Percentiles rank a stretch among this genome's conserved stretches.
phyloP scores from a whole-genome alignment of 2,113 vertebrate species.

The Camelus dromedarius region DNA sequence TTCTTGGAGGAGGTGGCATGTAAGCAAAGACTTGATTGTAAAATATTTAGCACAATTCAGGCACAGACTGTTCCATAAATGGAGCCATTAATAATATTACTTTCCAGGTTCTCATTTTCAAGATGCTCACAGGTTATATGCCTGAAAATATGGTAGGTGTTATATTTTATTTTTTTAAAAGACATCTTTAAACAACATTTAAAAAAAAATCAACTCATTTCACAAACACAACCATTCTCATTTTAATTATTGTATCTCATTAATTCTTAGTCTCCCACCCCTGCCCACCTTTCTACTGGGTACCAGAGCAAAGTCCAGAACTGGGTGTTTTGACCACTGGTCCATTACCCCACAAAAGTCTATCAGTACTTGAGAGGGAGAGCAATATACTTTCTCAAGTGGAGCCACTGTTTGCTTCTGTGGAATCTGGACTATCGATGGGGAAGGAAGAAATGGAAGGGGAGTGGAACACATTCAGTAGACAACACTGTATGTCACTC shows the following conservation, averaged over 20 bases:
- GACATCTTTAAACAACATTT: background rate
- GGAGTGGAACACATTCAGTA: background rate
- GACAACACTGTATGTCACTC: background rate
- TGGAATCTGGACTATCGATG: background rate
- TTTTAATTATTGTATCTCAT: background rate
- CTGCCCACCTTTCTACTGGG: background rate
- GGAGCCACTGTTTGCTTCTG: background rate
- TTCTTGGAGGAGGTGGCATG: background rate
- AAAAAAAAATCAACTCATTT: background rate
- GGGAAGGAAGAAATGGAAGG: background rate
- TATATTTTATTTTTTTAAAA: slow-evolving; percentile 2
- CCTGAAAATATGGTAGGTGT: background rate
- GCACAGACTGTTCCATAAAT: background rate
- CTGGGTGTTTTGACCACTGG: background rate
- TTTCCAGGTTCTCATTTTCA: background rate
- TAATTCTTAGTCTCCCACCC: background rate
- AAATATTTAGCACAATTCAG: background rate
- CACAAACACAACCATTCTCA: background rate
- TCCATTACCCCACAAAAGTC: background rate
- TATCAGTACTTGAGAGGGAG: background rate
- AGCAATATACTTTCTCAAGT: background rate
- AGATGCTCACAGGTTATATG: background rate
- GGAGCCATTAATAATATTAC: background rate
- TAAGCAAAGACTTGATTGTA: background rate
- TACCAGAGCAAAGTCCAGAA: background rate